Evolutionary conservation across 2,888 invertebrate species (phyloP).

Genomic region (Stenurella melanura): DNA sequence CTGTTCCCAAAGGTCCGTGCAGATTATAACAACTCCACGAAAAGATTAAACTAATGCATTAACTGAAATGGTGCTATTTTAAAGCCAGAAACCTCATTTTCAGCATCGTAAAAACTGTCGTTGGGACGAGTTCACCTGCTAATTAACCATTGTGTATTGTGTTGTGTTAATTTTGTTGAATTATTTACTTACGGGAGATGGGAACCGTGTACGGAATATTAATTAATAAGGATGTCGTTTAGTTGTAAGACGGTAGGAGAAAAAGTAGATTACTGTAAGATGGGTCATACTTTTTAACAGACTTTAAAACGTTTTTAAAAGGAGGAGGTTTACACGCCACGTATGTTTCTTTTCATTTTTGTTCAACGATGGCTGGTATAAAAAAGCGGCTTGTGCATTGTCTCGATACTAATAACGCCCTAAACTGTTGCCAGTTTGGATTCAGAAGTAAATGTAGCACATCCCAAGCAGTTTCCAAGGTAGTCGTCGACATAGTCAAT

Average conservation of each 20-base stretch:
- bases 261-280: no score
- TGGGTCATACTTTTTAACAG: no score
- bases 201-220: background rate
- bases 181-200: background rate
- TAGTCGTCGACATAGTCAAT: no score
- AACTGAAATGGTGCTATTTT: slow-evolving; percentile 30
- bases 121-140: slow-evolving; percentile 5
- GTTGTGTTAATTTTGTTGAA: slow-evolving; percentile 12
- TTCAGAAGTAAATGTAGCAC: no score
- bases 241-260: background rate
- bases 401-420: no score
- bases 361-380: no score
- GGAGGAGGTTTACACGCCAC: no score
- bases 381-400: no score
- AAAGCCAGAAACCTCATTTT: slow-evolving; percentile 1
- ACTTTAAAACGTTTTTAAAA: no score
- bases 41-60: slow-evolving; percentile 36
- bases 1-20: slow-evolving; percentile 25
- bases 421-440: no score
- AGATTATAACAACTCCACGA: slow-evolving; percentile 22
- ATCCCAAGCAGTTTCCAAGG: no score
- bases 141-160: slow-evolving; percentile 6
- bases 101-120: slow-evolving; percentile 18
- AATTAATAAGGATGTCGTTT: background rate
- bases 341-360: no score